A percentile compares a stretch with the other conserved stretches of the same genome.
These are phyloP conservation scores for Cydia amplana DNA, from an alignment of 1,140 invertebrate genomes.

Conservation along the genomic window DNA sequence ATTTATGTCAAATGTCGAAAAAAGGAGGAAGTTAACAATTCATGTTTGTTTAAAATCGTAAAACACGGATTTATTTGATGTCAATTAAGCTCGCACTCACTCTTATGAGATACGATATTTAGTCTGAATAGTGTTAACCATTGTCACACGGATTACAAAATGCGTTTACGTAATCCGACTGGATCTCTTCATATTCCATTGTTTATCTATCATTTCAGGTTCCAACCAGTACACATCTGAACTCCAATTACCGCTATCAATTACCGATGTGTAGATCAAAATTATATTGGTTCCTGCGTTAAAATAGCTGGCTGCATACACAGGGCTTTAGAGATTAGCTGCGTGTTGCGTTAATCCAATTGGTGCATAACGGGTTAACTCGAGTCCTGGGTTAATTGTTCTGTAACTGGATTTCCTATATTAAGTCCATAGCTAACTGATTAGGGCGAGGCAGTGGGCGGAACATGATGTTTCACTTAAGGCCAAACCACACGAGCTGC, in stretches of 20 bases:
- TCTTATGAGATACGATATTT: no score
- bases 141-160: neutral
- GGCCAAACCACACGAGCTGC: no score
- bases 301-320: neutral
- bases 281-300: no score
- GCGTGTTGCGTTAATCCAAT: neutral
- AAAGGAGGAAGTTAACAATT: no score
- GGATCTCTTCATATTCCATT: neutral
- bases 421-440: neutral
- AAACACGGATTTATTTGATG: no score
- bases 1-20: no score
- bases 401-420: neutral
- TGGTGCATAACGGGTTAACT: neutral
- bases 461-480: no score
- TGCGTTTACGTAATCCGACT: neutral
- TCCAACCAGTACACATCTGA: neutral
- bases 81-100: no score
- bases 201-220: neutral
- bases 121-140: neutral
- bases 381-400: neutral
- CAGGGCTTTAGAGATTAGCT: neutral
- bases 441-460: neutral
- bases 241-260: neutral
- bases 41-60: no score
- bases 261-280: no score